phyloP scores from a whole-genome alignment of 2,888 invertebrate genomes.

The Calameuta filiformis region DNA sequence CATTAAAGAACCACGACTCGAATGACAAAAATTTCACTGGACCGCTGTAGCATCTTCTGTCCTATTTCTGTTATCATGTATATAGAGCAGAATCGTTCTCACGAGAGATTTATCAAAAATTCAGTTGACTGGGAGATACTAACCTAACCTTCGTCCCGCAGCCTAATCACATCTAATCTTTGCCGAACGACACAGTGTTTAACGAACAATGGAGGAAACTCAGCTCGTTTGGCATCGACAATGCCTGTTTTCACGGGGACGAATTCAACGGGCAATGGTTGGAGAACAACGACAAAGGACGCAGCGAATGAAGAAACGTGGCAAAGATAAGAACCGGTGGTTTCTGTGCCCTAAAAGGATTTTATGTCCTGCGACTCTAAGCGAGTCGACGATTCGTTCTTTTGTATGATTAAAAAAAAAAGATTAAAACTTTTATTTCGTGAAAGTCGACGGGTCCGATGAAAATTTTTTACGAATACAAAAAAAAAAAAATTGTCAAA shows the following conservation, averaged over 20 bases:
- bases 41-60: no score
- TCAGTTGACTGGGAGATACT: neutral
- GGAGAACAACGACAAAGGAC: constrained; percentile 3
- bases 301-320: neutral
- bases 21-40: neutral
- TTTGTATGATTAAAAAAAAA: neutral
- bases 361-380: neutral
- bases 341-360: neutral
- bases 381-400: neutral
- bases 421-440: neutral
- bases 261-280: constrained; percentile 7
- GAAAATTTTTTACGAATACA: neutral
- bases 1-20: neutral
- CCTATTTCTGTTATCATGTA: no score
- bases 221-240: constrained; percentile 14
- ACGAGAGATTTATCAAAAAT: no score
- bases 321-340: neutral
- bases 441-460: neutral
- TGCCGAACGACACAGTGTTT: constrained; percentile 9
- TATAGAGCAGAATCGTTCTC: no score
- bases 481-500: no score
- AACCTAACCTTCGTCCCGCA: neutral
- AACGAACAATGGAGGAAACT: constrained; percentile 18
- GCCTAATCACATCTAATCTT: constrained; percentile 16
- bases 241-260: constrained; percentile 3